A percentile compares a stretch with the other conserved stretches of the same genome.
phyloP scores from a whole-genome alignment of 2,797 vertebrate genomes.

The Falco peregrinus region DNA sequence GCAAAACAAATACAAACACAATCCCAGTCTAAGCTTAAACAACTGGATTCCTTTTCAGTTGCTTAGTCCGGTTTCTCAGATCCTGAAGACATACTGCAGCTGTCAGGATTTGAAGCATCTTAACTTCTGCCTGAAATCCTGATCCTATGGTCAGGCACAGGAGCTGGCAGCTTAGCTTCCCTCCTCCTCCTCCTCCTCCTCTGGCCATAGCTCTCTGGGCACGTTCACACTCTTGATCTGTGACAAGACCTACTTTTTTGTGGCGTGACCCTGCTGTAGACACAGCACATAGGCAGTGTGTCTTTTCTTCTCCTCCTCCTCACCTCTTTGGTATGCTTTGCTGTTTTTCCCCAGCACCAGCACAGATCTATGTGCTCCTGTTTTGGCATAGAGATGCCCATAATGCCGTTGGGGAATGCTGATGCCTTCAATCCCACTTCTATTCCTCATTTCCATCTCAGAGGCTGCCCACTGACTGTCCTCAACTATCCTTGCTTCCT shows the following conservation, averaged over 20 bases:
- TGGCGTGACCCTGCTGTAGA: not conserved
- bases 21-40: slow-evolving; percentile 49
- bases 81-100: slow-evolving; percentile 42
- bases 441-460: accelerated
- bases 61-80: slow-evolving; percentile 26
- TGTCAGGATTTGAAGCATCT: slow-evolving; percentile 8
- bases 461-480: not conserved
- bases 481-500: not conserved
- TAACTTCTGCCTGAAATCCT: not conserved
- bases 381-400: not conserved
- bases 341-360: not conserved
- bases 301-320: not conserved
- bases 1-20: slow-evolving; percentile 61
- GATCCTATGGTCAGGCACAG: not conserved
- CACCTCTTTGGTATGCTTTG: not conserved
- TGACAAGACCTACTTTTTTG: not conserved
- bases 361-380: not conserved
- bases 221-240: not conserved
- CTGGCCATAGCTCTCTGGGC: not conserved
- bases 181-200: not conserved
- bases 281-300: accelerated
- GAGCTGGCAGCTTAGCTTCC: not conserved
- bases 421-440: not conserved
- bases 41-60: slow-evolving; percentile 60
- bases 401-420: accelerated